These are phyloP conservation scores for Melanophora roralis DNA, from an alignment of 2,888 invertebrate genomes.

Conservation along the genomic window DNA sequence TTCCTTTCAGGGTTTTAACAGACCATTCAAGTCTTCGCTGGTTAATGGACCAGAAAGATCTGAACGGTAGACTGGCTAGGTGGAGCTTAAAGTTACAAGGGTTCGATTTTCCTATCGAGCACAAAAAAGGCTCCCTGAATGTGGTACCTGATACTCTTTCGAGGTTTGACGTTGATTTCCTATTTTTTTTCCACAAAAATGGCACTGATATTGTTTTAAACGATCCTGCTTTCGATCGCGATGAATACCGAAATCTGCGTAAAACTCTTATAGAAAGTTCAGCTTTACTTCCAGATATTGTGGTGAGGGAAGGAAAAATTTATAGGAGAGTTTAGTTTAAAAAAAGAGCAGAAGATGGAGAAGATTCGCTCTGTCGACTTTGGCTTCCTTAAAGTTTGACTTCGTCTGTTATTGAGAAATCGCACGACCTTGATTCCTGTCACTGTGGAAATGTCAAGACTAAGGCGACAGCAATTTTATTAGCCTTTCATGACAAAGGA, in stretches of 20 bases:
- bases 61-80: slow-evolving; percentile 52
- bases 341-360: background rate
- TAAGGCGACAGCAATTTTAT: too few relatives aligned
- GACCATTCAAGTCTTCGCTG: slow-evolving; percentile 24
- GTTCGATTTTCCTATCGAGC: slow-evolving; percentile 64
- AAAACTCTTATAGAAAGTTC: too few relatives aligned
- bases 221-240: background rate
- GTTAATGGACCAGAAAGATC: slow-evolving; percentile 64
- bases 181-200: too few relatives aligned
- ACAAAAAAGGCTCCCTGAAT: slow-evolving; percentile 59
- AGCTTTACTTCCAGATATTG: too few relatives aligned
- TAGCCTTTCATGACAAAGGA: too few relatives aligned
- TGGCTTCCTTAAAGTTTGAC: background rate
- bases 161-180: slow-evolving; percentile 28
- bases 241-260: too few relatives aligned
- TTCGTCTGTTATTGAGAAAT: too few relatives aligned
- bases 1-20: slow-evolving; percentile 8
- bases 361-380: background rate
- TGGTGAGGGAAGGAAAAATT: background rate
- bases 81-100: slow-evolving; percentile 61
- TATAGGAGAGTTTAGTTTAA: background rate
- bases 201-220: background rate
- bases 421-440: too few relatives aligned
- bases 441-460: too few relatives aligned
- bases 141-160: slow-evolving; percentile 64